Base-by-base conservation (phyloP, 2,113 vertebrate genomes). In the Ceuthmochares aereus region DNA sequence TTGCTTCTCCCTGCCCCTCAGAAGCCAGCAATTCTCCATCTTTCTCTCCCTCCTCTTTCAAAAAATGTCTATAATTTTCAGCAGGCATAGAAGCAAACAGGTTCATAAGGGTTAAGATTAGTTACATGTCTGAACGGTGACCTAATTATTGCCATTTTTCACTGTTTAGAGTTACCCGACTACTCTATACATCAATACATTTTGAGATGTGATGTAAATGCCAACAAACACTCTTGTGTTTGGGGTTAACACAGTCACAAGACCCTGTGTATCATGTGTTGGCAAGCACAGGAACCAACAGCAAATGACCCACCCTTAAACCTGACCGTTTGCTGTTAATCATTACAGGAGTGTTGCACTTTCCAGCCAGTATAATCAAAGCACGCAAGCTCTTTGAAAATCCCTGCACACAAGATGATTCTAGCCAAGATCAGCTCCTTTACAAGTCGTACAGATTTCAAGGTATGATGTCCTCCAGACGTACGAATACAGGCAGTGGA, bases 251-350 rank as follows among this genome's bases (percentile, higher is more conserved):
- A 92, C 54, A 96, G 88, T 90, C 93, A 95, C 91, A 94, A 96
- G 88, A 95, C 93, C 73, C 77, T 58, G 80, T 75, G 60, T 93
- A 79, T 91, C 75, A 26, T 94, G 69, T 78, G 80, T 87, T 79
- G 91, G 93, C 84, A 90, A 93, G 92, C 75, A 90, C 66, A 94
- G 79, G 70, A 89, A 91, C 74, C 86, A 76, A 92, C 81, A 97
- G 91, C 67, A 76, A 92, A 95, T 89, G 95, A 97, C 92, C 91
- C 94, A 95, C 93, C 92, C 85, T 95, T 96, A 95, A 95, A 95
- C 92, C 67, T 79, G 86, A 94, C 92, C 60, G 19, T 93, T 86
- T 63, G 88, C 92, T 87, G 96, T 96, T 94, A 97, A 96, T 97
- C 84, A 95, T 92, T 95, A 95, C 21, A 66, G 84, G 58, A 93